These are phyloP conservation scores for Xiphophorus maculatus DNA, from an alignment of 2,113 vertebrate species.

Conservation along the genomic window DNA sequence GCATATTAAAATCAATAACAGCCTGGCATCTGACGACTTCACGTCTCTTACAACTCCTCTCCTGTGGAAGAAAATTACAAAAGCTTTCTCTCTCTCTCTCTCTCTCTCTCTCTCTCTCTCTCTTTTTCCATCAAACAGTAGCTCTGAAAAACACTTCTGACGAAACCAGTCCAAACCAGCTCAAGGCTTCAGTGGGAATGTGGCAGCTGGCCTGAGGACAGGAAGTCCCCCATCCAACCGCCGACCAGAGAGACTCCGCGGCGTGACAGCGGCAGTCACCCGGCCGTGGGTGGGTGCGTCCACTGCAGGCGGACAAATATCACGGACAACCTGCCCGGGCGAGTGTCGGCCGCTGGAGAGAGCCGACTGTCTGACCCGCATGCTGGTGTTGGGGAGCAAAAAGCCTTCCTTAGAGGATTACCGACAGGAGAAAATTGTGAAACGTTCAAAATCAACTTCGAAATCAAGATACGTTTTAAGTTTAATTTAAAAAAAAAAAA, in stretches of 20 bases:
- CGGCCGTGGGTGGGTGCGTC: conserved; percentile 42
- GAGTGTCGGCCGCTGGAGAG: conserved; percentile 44
- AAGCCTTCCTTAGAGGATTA: conserved; percentile 39
- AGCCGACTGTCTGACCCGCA: conserved; percentile 56
- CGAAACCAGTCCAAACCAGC: conserved; percentile 68
- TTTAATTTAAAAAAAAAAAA: no score
- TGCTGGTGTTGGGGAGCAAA: conserved; percentile 60
- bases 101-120: no score
- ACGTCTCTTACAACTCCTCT: neutral
- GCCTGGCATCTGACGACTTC: conserved; percentile 39
- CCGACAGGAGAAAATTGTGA: conserved; percentile 31
- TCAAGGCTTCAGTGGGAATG: conserved; percentile 67
- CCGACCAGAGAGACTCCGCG: conserved; percentile 24
- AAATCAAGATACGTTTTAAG: neutral
- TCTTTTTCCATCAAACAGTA: conserved; percentile 22
- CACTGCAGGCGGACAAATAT: conserved; percentile 44
- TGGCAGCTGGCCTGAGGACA: conserved; percentile 63
- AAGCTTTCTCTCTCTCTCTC: conserved; percentile 1
- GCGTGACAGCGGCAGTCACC: conserved; percentile 41
- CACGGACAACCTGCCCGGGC: conserved; percentile 38
- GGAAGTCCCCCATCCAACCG: conserved; percentile 20
- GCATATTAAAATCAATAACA: conserved; percentile 61
- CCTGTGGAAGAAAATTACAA: conserved; percentile 6
- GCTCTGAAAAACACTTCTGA: conserved; percentile 24
- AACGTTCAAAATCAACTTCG: conserved; percentile 5